Evolutionary conservation across 2,797 vertebrate genomes (phyloP).

Genomic region (Hydrophis major): DNA sequence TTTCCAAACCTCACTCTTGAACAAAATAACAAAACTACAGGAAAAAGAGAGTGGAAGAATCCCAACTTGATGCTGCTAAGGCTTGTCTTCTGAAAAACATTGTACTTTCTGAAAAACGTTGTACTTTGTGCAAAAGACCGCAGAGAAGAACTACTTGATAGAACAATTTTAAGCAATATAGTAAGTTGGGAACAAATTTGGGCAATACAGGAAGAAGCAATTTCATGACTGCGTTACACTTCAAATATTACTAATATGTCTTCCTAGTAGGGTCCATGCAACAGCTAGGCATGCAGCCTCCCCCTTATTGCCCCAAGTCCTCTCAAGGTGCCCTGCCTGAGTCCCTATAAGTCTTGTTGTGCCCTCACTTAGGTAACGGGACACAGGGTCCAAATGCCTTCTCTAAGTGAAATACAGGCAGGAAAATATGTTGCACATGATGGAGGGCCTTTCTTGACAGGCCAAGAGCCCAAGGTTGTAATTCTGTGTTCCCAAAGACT

Average conservation of each 20-base stretch:
- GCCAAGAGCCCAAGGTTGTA: not conserved
- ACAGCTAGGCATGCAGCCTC: not conserved
- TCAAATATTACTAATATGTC: not conserved
- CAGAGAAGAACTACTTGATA: not conserved
- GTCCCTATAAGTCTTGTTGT: not conserved
- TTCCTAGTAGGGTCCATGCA: not conserved
- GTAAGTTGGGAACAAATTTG: not conserved
- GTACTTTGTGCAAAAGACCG: not conserved
- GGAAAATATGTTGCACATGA: not conserved
- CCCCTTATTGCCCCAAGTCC: not conserved
- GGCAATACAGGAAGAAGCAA: not conserved
- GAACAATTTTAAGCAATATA: not conserved
- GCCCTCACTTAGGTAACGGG: not conserved
- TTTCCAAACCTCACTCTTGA: not conserved
- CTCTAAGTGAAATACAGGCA: not conserved
- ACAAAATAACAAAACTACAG: not conserved
- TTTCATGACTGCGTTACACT: not conserved
- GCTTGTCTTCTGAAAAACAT: conserved; percentile 32
- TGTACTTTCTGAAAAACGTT: conserved; percentile 6
- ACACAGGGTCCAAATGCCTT: not conserved
- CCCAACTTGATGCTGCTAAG: not conserved
- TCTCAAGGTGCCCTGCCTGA: not conserved
- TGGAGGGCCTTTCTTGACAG: not conserved
- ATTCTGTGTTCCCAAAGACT: not conserved
- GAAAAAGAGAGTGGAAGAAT: not conserved